Evolutionary conservation across 2,888 invertebrate genomes (phyloP), one percentile per base, ranked within the genome.

Genomic region (Pseudococcus longispinus): DNA sequence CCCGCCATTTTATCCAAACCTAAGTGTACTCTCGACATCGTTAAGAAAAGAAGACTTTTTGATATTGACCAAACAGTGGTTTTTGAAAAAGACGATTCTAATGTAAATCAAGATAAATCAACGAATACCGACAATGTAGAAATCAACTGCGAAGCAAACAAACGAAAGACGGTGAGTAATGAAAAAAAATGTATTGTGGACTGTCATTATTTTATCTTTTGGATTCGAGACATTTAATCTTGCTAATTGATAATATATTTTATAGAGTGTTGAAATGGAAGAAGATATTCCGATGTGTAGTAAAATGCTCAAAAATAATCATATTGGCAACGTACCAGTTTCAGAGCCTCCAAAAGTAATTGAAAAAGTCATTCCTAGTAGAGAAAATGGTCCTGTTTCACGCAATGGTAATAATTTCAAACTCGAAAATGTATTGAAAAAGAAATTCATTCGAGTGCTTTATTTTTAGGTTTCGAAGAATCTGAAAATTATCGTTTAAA

Each of bases 41-140:
- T 42, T 80, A 80, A 80, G 15, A 80, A 42, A 80, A 80, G 77
- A 42, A 80, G 18, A 80, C 42, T 80, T 20, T 80, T 80, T 20
- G 42, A 80, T 80, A 42, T 42, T 42, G 77, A 80, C 13, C 8
- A 18, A 2, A 11, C 20, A 1, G 15, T 37, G 0, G 6, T 4
- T 20, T 80, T 80, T 20, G 77, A 80, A 42, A 42, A 20, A 9
- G 77, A 80, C 5, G 42, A 80, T 32, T 42, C 8, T 4, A 9
- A 23, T 23, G 11, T 2, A 23, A 60, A 60, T 60, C 23, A 20
- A 11, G 23, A 60, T 60, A 23, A 60, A 60, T 60, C 23, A 1
- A 60, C 60, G 6, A 60, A 3, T 60, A 60, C 60, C 2, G 23
- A 60, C 9, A 23, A 60, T 1, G 23, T 23, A 23, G 20, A 23